Base-by-base conservation (phyloP, 1,140 invertebrate species). In the Zelostemma sp. region DNA sequence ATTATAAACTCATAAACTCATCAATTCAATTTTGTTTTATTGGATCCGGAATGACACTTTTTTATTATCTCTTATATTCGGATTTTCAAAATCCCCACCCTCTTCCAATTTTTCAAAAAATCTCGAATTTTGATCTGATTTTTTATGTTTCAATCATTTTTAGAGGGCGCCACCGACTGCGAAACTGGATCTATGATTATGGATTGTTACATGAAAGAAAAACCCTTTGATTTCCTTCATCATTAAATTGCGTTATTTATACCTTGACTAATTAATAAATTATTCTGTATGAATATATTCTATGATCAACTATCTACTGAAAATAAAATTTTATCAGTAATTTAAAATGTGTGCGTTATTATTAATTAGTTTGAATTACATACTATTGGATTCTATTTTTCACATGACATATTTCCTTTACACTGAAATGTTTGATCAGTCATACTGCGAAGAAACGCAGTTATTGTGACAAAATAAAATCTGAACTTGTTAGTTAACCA, bases 151-250 rank as follows among this genome's bases (percentile, higher is more conserved):
- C n/a, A n/a, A n/a, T n/a, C n/a, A 16, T 38, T 58, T 53, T 14
- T 19, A 78, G 76, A 31, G 40, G 76, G 74, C 25, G 50, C 49
- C 0, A 63, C 12, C 11, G 53, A 38, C 1, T 74, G 72, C 15
- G 64, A 64, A 28, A 74, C 49, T 41, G 72, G 43, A 61, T 28
- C 19, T 25, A 64, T 64, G 55, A 25, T 74, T 11, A 17, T 67
- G n/a, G 55, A 62, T 47, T 71, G 72, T 46, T 68, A 64, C 35
- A 18, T 51, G 21, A 50, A 70, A 6, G 33, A 67, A 19, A 73
- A 65, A 18, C 41, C 58, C 21, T 64, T 64, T n/a, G n/a, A n/a
- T 38, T 47, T 33, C 19, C 11, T 63, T 51, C 40, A 51, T 21
- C 9, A 38, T n/a, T 38, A 38, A 38, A 1, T 4, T 38, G 11